Evolutionary conservation across 2,888 invertebrate genomes (phyloP).

Genomic region (Leptura quadrifasciata): DNA sequence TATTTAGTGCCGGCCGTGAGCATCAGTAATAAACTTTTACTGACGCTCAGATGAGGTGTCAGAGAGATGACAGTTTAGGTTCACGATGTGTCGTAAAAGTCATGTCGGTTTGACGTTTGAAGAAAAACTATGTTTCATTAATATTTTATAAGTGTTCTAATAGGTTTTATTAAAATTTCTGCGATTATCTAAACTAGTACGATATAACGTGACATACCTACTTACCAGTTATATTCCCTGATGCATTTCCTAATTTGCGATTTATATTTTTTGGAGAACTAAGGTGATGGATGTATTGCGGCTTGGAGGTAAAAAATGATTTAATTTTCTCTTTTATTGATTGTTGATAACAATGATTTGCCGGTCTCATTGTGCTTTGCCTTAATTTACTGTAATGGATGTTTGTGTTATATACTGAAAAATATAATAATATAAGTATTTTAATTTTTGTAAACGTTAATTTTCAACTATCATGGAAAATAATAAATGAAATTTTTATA

Average conservation of each 20-base stretch:
- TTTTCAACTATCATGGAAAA: background rate
- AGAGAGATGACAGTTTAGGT: no score
- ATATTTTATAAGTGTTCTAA: no score
- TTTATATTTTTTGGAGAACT: constrained; percentile 57
- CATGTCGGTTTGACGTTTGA: no score
- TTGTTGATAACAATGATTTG: constrained; percentile 36
- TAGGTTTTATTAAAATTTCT: background rate
- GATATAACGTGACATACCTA: background rate
- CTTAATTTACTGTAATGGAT: constrained; percentile 69
- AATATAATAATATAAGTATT: background rate
- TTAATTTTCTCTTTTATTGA: constrained; percentile 57
- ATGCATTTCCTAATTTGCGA: constrained; percentile 45
- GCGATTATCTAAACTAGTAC: background rate
- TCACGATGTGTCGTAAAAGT: no score
- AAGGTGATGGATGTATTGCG: constrained; percentile 60
- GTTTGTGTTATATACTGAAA: constrained; percentile 58
- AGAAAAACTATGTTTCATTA: no score
- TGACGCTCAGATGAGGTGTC: no score
- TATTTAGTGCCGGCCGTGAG: no score
- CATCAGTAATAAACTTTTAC: no score
- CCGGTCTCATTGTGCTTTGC: constrained; percentile 47
- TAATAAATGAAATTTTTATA: no score
- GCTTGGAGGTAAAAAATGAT: constrained; percentile 60
- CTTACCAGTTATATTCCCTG: constrained; percentile 34
- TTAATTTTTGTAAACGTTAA: background rate